Base-by-base conservation (phyloP, 2,797 vertebrate genomes). In the Salarias fasciatus region DNA sequence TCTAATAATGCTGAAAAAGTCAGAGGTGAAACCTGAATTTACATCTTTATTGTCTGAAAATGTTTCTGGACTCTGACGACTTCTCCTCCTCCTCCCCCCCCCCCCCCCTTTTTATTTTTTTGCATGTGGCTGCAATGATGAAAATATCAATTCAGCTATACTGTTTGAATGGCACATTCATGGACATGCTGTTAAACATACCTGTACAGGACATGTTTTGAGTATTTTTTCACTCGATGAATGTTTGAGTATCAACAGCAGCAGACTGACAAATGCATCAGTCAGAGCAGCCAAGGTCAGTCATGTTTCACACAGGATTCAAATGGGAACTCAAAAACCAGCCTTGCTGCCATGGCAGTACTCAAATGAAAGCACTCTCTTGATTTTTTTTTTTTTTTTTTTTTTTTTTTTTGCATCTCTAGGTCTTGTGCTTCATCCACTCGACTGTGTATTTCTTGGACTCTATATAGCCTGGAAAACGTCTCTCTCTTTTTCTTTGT, bases 371-470 rank as follows among this genome's bases (percentile, higher is more conserved):
- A 2, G 6, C 3, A 36, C 1, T 33, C 31, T 35, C 3, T 40
- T 45, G n/a, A 4, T 47, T 57, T 65, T 8, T n/a, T n/a, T 45
- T n/a, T 4, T 47, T 57, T 65, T 8, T n/a, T n/a, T n/a, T n/a
- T n/a, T n/a, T n/a, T 37, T n/a, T 4, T 40, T 52, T 65, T 9
- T 30, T 46, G 12, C n/a, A 24, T 37, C 11, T 66, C 7, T 15
- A 48, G 33, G 31, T 60, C 6, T 53, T 6, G 24, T n/a, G n/a
- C 60, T 44, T 61, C 28, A 11, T 48, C 56, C 5, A 45, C 15
- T 52, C 74, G 48, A 31, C 7, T 43, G 10, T 47, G 11, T 66
- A 31, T 36, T 64, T 48, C 18, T 60, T 14, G 44, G 65, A 56
- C 49, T 55, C 13, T 38, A 4, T 15, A 2, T 30, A 40, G 35